A percentile compares a stretch with the other conserved stretches of the same genome.
Conservation (phyloP, 2,888 invertebrate genomes). For the Blastobasis lacticolella region DNA sequence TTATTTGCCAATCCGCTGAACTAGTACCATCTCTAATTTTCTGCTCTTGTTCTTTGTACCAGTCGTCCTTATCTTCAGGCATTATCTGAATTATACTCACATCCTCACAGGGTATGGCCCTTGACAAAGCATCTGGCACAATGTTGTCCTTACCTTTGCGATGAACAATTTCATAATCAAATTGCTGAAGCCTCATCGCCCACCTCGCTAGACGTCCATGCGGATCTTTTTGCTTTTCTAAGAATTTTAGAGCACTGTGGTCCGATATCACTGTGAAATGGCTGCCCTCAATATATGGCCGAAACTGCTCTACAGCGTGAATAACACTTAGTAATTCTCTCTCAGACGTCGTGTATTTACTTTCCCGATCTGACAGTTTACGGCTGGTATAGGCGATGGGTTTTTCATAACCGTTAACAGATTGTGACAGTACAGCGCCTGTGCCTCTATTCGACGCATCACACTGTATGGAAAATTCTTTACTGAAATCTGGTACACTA, state of each 20-base stretch:
- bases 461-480: slow-evolving; percentile 12
- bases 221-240: slow-evolving; percentile 6
- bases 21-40: neutral
- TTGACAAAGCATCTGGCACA: slow-evolving; percentile 5
- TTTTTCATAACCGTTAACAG: slow-evolving; percentile 5
- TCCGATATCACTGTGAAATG: slow-evolving; percentile 4
- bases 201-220: slow-evolving; percentile 10
- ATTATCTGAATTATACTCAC: neutral
- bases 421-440: slow-evolving; percentile 10
- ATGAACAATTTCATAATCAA: slow-evolving; percentile 6
- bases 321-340: slow-evolving; percentile 10
- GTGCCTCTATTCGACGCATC: slow-evolving; percentile 11
- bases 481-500: slow-evolving; percentile 9
- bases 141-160: slow-evolving; percentile 7
- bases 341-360: slow-evolving; percentile 7
- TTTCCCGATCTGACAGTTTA: slow-evolving; percentile 5
- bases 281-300: slow-evolving; percentile 11
- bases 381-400: slow-evolving; percentile 10
- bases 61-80: neutral
- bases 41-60: neutral
- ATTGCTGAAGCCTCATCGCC: slow-evolving; percentile 9
- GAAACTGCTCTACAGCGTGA: slow-evolving; percentile 9
- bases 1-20: too few relatives aligned
- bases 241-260: slow-evolving; percentile 4
- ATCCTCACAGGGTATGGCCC: neutral